phyloP scores from a whole-genome alignment of 2,888 invertebrate genomes.

The Torymus auratus region DNA sequence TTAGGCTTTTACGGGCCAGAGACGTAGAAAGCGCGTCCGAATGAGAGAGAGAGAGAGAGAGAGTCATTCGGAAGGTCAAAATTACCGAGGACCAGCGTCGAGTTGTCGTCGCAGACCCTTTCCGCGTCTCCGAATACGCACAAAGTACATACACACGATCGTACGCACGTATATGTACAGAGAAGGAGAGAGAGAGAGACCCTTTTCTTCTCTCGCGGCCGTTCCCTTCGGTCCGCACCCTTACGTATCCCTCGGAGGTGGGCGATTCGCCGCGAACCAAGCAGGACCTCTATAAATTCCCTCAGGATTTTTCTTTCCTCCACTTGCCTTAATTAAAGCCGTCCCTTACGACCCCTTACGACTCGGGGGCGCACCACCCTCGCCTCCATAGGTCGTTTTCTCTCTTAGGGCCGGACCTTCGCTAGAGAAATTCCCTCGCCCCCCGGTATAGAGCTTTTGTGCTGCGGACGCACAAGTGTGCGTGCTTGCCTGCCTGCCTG shows the following conservation, averaged over 20 bases:
- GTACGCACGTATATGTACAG: background rate
- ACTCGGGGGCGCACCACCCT: slow-evolving; percentile 55
- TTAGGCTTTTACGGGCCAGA: slow-evolving; percentile 68
- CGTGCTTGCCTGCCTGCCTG: background rate
- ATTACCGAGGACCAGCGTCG: slow-evolving; percentile 63
- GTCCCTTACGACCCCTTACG: slow-evolving; percentile 69
- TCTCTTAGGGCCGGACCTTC: slow-evolving; percentile 34
- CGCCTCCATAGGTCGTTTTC: slow-evolving; percentile 36
- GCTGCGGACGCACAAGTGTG: background rate
- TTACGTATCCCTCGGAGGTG: slow-evolving; percentile 55
- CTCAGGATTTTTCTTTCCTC: slow-evolving; percentile 75
- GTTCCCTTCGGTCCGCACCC: slow-evolving; percentile 50
- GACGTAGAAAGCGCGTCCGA: background rate
- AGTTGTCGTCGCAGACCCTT: slow-evolving; percentile 30
- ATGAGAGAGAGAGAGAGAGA: slow-evolving; percentile 6
- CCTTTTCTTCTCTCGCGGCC: slow-evolving; percentile 41
- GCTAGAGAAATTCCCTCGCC: slow-evolving; percentile 33
- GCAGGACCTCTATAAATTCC: slow-evolving; percentile 75
- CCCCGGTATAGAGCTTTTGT: slow-evolving; percentile 33
- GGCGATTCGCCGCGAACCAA: slow-evolving; percentile 15
- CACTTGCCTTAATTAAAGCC: slow-evolving; percentile 76
- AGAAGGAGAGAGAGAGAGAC: background rate
- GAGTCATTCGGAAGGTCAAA: slow-evolving; percentile 63
- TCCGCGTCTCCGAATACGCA: slow-evolving; percentile 42
- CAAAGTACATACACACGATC: background rate